Conservation (phyloP, 2,113 vertebrate genomes). For the Lepus americanus region DNA sequence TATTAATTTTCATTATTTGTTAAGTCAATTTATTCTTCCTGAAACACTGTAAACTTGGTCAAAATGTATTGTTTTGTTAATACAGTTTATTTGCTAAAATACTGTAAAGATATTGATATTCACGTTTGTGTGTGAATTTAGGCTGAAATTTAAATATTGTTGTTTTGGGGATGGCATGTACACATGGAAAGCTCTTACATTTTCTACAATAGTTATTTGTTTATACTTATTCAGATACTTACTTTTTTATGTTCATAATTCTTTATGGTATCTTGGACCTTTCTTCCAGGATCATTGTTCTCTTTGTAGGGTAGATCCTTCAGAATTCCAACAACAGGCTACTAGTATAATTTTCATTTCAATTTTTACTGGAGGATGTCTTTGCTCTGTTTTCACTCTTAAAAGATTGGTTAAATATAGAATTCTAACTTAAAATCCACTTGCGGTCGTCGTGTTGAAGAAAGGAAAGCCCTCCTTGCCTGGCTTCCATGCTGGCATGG, state of each 20-base stretch:
- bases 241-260: background rate
- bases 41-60: background rate
- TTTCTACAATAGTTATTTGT: background rate
- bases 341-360: background rate
- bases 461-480: accelerated
- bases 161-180: background rate
- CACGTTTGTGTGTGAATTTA: background rate
- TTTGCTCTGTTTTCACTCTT: background rate
- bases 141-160: background rate
- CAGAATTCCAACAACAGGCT: background rate
- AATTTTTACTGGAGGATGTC: background rate
- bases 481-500: background rate
- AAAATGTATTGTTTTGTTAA: background rate
- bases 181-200: background rate
- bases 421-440: background rate
- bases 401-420: background rate
- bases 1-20: background rate
- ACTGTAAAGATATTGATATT: background rate
- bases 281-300: background rate
- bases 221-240: background rate
- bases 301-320: background rate
- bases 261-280: background rate
- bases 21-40: background rate
- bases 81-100: no score
- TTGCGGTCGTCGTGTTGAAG: accelerated